A percentile compares a stretch with the other conserved stretches of the same genome.
These are phyloP conservation scores for Andrena minutula DNA, from an alignment of 2,888 invertebrate species.

Conservation along the genomic window DNA sequence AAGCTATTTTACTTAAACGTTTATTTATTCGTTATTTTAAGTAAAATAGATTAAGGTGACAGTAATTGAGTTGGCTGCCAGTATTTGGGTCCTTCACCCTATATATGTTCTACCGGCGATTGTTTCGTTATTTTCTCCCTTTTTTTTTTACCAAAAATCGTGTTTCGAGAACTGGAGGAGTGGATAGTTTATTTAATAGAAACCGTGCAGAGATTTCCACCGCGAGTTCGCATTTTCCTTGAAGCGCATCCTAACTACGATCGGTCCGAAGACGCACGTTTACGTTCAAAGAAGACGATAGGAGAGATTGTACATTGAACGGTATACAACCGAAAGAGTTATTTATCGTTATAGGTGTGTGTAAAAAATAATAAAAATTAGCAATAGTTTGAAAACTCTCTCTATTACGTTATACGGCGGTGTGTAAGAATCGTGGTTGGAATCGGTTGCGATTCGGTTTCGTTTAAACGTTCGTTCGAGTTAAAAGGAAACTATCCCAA, in stretches of 20 bases:
- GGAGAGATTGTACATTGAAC: slow-evolving; percentile 78
- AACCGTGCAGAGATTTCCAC: slow-evolving; percentile 28
- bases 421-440: slow-evolving; percentile 62
- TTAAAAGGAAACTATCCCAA: slow-evolving; percentile 82
- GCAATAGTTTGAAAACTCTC: slow-evolving; percentile 76
- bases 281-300: slow-evolving; percentile 76
- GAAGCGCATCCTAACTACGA: slow-evolving; percentile 74
- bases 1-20: too few species aligned
- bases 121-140: neutral
- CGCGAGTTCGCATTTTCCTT: slow-evolving; percentile 67
- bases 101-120: slow-evolving; percentile 17
- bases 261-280: slow-evolving; percentile 71
- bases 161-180: neutral
- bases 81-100: too few species aligned
- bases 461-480: slow-evolving; percentile 70
- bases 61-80: too few species aligned
- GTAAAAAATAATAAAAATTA: slow-evolving; percentile 83
- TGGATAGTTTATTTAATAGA: slow-evolving; percentile 27
- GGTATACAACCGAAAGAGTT: slow-evolving; percentile 77
- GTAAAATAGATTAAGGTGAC: too few species aligned
- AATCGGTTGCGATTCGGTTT: slow-evolving; percentile 61
- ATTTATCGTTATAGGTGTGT: slow-evolving; percentile 78
- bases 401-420: slow-evolving; percentile 72
- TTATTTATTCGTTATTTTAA: too few species aligned
- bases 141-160: slow-evolving; percentile 35